Evolutionary conservation across 2,797 vertebrate genomes (phyloP).

Genomic region (Corythornis leucogaster): DNA sequence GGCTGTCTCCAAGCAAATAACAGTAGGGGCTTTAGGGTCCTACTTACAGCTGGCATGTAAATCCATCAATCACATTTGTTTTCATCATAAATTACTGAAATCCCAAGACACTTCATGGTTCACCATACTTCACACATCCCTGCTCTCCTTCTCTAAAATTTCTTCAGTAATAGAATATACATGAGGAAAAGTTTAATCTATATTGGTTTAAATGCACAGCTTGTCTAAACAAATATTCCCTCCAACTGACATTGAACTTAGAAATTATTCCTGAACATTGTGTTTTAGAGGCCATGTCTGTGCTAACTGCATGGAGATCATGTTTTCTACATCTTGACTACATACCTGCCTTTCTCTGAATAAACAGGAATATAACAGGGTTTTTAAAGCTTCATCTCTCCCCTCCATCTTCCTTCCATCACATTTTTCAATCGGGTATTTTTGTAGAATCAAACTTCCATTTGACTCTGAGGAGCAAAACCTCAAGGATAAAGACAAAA

Average conservation of each 20-base stretch:
- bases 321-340: neutral
- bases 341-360: neutral
- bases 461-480: neutral
- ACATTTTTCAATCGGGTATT: neutral
- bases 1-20: conserved; percentile 54
- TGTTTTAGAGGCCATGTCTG: conserved; percentile 9
- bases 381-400: neutral
- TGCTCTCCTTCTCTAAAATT: conserved; percentile 3
- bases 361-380: neutral
- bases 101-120: conserved; percentile 30
- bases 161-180: conserved; percentile 24
- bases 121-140: conserved; percentile 30
- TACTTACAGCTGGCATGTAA: conserved; percentile 23
- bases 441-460: neutral
- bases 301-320: neutral
- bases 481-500: neutral
- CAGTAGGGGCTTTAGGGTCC: conserved; percentile 5
- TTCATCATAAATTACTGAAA: conserved; percentile 53
- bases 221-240: conserved; percentile 54
- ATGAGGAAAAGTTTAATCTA: conserved; percentile 11
- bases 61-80: conserved; percentile 58
- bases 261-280: conserved; percentile 34
- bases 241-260: conserved; percentile 6
- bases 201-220: conserved; percentile 28
- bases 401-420: neutral